Percentiles rank a stretch among this genome's conserved stretches.
These are phyloP conservation scores for Neotragus pygmaeus DNA, from an alignment of 2,113 vertebrate genomes.

Conservation along the genomic window DNA sequence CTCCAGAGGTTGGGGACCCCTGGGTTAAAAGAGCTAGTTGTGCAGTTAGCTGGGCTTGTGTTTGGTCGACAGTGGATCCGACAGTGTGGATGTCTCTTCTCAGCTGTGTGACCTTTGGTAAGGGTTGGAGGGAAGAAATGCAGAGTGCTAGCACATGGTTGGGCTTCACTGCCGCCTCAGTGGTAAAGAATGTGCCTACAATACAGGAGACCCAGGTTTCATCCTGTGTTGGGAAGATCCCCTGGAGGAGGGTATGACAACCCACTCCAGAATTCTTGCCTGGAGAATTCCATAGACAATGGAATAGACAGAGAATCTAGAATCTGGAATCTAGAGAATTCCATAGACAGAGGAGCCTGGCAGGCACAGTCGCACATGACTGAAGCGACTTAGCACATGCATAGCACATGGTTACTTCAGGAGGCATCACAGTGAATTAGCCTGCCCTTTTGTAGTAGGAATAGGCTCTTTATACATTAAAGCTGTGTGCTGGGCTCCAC, in stretches of 20 bases:
- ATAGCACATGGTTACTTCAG: background rate
- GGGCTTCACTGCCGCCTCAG: background rate
- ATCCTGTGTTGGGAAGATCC: background rate
- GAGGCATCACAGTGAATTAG: background rate
- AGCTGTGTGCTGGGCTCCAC: background rate
- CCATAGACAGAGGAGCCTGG: background rate
- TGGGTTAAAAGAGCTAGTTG: background rate
- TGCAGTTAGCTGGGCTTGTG: background rate
- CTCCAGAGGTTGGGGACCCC: background rate
- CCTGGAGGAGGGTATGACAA: background rate
- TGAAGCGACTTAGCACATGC: background rate
- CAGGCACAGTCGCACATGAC: background rate
- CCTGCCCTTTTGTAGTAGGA: background rate
- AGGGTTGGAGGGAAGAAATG: slow-evolving; percentile 11
- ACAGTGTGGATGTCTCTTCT: background rate
- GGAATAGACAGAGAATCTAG: no score
- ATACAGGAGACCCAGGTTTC: background rate
- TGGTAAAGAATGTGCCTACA: background rate
- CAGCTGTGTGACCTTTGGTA: slow-evolving; percentile 44
- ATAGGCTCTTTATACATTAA: background rate
- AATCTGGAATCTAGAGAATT: background rate
- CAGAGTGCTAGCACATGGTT: background rate
- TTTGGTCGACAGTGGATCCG: background rate
- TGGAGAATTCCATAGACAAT: background rate
- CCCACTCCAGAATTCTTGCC: background rate